phyloP scores from a whole-genome alignment of 2,797 vertebrate species.

The Microctenopoma stevenorrisi region DNA sequence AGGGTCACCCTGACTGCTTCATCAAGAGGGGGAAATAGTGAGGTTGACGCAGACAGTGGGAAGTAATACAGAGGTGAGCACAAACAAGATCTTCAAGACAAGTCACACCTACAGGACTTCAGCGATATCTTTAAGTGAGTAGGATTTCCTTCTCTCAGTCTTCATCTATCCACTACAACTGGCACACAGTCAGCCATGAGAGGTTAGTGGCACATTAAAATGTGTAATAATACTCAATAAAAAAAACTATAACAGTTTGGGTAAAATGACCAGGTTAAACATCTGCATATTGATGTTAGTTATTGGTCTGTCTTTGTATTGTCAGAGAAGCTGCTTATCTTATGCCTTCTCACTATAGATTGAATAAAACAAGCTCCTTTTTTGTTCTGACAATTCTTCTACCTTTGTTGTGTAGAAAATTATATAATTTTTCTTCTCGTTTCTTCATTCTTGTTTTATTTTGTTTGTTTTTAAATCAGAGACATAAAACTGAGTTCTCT shows the following conservation, averaged over 20 bases:
- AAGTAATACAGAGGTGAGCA: constrained; percentile 51
- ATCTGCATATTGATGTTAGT: constrained; percentile 13
- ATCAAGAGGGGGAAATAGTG: constrained; percentile 35
- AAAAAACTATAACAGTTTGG: constrained; percentile 8
- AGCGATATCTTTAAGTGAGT: constrained; percentile 75
- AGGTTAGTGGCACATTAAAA: background rate
- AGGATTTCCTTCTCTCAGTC: constrained; percentile 43
- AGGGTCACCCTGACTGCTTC: constrained; percentile 65
- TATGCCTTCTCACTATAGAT: constrained; percentile 30
- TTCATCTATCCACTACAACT: constrained; percentile 18
- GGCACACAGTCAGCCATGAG: constrained; percentile 1
- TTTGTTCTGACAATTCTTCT: constrained; percentile 33
- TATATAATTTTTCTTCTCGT: constrained; percentile 28
- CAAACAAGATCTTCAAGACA: constrained; percentile 48
- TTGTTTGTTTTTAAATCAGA: constrained; percentile 7
- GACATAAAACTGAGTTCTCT: constrained; percentile 23
- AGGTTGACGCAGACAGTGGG: constrained; percentile 26
- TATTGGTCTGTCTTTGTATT: constrained; percentile 27
- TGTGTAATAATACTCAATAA: background rate
- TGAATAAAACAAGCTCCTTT: constrained; percentile 21
- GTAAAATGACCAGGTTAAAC: constrained; percentile 12
- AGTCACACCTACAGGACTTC: constrained; percentile 51
- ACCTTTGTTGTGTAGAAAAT: constrained; percentile 2
- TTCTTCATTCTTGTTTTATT: constrained; percentile 17
- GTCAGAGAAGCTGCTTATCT: constrained; percentile 31